phyloP scores from a whole-genome alignment of 2,888 invertebrate species.

The Romanomermis culicivorax region DNA sequence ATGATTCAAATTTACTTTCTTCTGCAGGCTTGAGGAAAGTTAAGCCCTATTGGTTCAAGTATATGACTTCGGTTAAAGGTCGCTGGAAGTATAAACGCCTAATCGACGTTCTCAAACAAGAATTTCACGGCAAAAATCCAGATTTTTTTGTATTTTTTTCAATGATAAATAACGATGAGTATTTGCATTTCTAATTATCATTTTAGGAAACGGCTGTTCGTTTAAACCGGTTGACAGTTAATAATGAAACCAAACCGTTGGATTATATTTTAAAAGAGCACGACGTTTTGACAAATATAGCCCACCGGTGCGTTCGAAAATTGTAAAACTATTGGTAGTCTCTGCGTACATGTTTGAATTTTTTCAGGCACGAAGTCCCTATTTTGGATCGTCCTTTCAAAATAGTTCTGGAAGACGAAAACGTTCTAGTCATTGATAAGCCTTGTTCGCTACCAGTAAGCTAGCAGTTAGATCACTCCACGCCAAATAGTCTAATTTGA shows the following conservation, averaged over 20 bases:
- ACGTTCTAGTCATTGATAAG: constrained; percentile 98
- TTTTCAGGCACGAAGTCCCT: constrained; percentile 95
- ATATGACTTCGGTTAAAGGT: constrained; percentile 83
- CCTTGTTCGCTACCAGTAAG: constrained; percentile 96
- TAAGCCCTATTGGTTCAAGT: constrained; percentile 87
- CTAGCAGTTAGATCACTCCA: too few relatives aligned
- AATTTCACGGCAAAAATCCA: constrained; percentile 48
- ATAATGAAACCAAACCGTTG: constrained; percentile 68
- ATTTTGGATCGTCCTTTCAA: constrained; percentile 74
- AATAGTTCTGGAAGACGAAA: constrained; percentile 91
- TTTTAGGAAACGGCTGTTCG: constrained; percentile 51
- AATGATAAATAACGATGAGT: not conserved
- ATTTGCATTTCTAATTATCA: not conserved
- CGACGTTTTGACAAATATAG: constrained; percentile 71
- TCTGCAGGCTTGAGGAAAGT: constrained; percentile 69
- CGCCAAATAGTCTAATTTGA: too few relatives aligned
- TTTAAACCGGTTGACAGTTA: constrained; percentile 63
- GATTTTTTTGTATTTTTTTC: constrained; percentile 9
- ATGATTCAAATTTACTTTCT: not conserved
- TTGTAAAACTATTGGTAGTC: too few relatives aligned
- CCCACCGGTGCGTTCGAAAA: too few relatives aligned
- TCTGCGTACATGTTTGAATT: too few relatives aligned
- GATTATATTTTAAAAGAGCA: constrained; percentile 79
- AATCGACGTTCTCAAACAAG: constrained; percentile 69
- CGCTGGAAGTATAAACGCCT: constrained; percentile 85